Evolutionary conservation across 2,113 vertebrate genomes (phyloP), one percentile per base, ranked within the genome.

Genomic region (Hemicordylus capensis): DNA sequence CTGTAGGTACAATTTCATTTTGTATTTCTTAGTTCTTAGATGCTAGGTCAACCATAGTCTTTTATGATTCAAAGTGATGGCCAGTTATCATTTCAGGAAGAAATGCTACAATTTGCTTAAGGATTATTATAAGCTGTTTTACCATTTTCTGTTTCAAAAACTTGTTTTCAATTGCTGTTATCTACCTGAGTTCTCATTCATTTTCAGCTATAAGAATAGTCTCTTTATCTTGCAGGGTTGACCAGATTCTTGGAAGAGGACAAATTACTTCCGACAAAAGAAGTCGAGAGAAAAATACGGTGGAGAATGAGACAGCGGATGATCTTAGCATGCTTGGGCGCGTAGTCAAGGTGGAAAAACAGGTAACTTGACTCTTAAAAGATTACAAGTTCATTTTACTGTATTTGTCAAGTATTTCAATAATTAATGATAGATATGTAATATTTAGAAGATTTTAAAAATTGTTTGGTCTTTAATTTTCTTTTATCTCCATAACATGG

Each of bases 231-330:
- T 87, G 22, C 93, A 99, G 98, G 0, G 98, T 99, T 91, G 98
- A 99, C 91, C 98, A 99, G 92, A 99, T 99, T 95, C 97, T 99
- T 59, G 98, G 98, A 78, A 98, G 98, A 94, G 98, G 98, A 51
- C 98, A 99, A 95, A 97, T 99, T 87, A 96, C 98, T 76, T 91
- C 98, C 89, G 98, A 99, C 92, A 99, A 98, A 96, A 98, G 97
- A 95, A 97, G 97, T 39, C 95, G 98, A 88, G 98, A 99, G 81
- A 99, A 99, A 95, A 96, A 98, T 84, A 93, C 98, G 5, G 96
- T 97, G 67, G 98, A 99, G 81, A 97, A 97, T 46, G 98, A 99
- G 79, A 85, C 97, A 24, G 83, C 97, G 6, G 98, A 99, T 90
- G 98, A 99, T 17, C 95, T 99, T 94, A 99, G 98, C 92, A 99